phyloP scores from a whole-genome alignment of 2,797 vertebrate species.

The Sebastes variabilis region DNA sequence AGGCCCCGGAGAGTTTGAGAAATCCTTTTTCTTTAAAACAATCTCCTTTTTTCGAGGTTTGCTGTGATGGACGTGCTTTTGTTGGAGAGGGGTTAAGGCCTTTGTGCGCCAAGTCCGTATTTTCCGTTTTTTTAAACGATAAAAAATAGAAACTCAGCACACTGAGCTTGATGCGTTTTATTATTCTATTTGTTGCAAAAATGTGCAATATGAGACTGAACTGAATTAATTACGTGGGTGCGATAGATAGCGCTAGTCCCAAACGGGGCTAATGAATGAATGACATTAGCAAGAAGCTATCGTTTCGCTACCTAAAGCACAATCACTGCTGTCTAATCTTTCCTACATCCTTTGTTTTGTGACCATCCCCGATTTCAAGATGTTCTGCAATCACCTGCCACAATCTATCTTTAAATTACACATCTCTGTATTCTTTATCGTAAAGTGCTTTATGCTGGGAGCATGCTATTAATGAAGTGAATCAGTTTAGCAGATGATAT shows the following conservation, averaged over 20 bases:
- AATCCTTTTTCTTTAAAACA: slow-evolving; percentile 27
- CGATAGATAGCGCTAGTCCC: background rate
- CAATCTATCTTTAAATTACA: background rate
- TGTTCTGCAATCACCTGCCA: background rate
- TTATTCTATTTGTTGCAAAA: too few species aligned
- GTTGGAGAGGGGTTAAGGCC: background rate
- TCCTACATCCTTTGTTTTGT: too few species aligned
- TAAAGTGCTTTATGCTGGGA: background rate
- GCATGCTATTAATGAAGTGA: background rate
- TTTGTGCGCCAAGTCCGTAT: background rate
- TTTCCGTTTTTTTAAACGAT: background rate
- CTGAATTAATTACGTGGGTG: too few species aligned
- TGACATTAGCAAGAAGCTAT: background rate
- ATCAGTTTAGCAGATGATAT: background rate
- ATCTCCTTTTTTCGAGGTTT: slow-evolving; percentile 34
- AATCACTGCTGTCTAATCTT: background rate
- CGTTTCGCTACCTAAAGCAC: background rate
- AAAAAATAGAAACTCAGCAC: background rate
- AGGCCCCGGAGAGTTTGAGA: slow-evolving; percentile 75
- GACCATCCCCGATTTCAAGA: background rate
- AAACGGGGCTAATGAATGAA: background rate
- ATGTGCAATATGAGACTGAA: too few species aligned
- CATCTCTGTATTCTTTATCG: background rate
- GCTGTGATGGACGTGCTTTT: slow-evolving; percentile 54
- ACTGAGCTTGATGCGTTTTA: too few species aligned